Conservation (phyloP, 2,113 vertebrate species). For the Amia ocellicauda region DNA sequence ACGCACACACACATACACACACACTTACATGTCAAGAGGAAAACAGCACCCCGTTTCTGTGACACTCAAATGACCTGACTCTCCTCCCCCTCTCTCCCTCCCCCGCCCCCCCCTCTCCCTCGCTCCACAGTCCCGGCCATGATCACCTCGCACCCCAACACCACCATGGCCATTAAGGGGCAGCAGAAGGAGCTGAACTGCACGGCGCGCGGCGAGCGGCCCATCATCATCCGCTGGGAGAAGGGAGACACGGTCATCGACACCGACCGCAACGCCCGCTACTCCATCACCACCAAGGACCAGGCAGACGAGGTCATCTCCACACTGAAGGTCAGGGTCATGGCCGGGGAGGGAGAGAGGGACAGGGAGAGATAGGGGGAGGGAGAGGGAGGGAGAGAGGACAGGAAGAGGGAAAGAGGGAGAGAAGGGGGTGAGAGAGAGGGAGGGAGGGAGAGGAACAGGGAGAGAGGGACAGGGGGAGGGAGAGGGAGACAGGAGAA, state of each 20-base stretch:
- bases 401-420: no score
- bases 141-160: conserved; percentile 98
- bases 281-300: conserved; percentile 91
- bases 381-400: background rate
- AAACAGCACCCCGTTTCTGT: no score
- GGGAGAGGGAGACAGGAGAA: background rate
- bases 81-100: conserved; percentile 27
- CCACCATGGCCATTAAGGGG: conserved; percentile 96
- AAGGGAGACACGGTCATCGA: conserved; percentile 95
- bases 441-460: no score
- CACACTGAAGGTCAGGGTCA: conserved; percentile 87
- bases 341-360: no score
- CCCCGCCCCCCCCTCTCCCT: conserved; percentile 27
- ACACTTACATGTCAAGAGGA: no score
- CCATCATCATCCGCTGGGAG: conserved; percentile 99
- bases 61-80: conserved; percentile 29
- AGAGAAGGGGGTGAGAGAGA: no score
- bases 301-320: conserved; percentile 93
- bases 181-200: conserved; percentile 95
- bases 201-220: conserved; percentile 89
- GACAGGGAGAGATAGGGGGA: background rate
- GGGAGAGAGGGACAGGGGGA: no score
- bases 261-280: conserved; percentile 88
- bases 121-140: conserved; percentile 82
- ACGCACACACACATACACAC: no score